A percentile compares a stretch with the other conserved stretches of the same genome.
Conservation (phyloP, 2,113 vertebrate genomes). For the Melanerpes aurifrons region DNA sequence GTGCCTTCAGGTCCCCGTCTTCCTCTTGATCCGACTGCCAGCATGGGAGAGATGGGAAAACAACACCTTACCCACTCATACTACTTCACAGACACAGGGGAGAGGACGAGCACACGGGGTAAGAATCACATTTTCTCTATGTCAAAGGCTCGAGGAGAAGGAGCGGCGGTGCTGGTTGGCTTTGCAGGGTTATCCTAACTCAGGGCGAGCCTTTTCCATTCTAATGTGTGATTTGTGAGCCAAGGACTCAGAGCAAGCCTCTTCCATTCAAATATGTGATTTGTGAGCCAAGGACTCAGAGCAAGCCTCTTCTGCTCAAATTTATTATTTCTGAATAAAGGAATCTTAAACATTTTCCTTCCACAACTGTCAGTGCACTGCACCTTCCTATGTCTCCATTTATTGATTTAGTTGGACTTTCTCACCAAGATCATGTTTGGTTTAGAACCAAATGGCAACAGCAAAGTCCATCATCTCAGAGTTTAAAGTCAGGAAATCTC, state of each 20-base stretch:
- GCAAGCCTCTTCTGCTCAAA: not conserved
- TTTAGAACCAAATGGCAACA: not conserved
- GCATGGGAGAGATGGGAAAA: slow-evolving; percentile 76
- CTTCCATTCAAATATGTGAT: not conserved
- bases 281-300: not conserved
- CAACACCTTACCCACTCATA: slow-evolving; percentile 69
- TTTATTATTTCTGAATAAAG: not conserved
- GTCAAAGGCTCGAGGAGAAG: not conserved
- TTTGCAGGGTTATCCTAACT: not conserved
- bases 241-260: not conserved
- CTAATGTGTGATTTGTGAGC: not conserved
- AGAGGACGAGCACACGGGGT: not conserved
- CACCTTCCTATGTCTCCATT: not conserved
- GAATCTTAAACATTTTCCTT: not conserved
- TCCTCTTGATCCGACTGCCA: slow-evolving; percentile 96
- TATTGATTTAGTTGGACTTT: not conserved
- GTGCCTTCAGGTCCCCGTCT: slow-evolving; percentile 83
- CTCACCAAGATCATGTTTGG: not conserved
- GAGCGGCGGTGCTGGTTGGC: not conserved
- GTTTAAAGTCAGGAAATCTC: not conserved
- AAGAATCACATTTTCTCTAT: not conserved
- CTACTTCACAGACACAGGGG: not conserved
- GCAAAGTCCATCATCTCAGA: not conserved
- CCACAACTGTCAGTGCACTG: not conserved
- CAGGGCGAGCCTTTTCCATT: not conserved